Conservation (phyloP, 2,888 invertebrate species). For the Nomada lathburiana region DNA sequence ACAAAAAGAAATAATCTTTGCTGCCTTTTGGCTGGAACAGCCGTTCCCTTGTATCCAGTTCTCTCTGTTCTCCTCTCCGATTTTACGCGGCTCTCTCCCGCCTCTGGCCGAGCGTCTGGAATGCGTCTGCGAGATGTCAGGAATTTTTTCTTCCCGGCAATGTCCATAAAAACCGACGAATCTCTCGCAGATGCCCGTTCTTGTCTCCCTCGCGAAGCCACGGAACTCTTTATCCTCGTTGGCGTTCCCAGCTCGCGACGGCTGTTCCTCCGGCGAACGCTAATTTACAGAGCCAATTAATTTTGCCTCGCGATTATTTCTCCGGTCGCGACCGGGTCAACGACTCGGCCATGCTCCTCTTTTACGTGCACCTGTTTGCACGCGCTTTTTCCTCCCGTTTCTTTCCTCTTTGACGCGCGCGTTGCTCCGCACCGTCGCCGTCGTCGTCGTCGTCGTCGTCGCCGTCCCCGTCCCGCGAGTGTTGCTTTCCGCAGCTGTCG, state of each 20-base stretch:
- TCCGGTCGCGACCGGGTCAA: slow-evolving; percentile 21
- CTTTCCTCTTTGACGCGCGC: slow-evolving; percentile 11
- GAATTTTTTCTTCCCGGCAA: slow-evolving; percentile 39
- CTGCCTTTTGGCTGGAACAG: background rate
- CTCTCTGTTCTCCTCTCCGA: slow-evolving; percentile 24
- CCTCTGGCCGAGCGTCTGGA: slow-evolving; percentile 33
- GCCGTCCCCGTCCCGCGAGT: background rate
- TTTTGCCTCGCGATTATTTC: slow-evolving; percentile 34
- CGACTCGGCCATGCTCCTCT: slow-evolving; percentile 8
- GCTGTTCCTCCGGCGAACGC: background rate
- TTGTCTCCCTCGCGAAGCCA: background rate
- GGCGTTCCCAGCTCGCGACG: background rate
- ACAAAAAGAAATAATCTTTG: slow-evolving; percentile 1
- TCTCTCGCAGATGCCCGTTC: slow-evolving; percentile 40
- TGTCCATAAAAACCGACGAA: slow-evolving; percentile 48
- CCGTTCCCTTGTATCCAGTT: background rate
- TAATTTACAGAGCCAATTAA: slow-evolving; percentile 43
- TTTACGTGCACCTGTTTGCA: slow-evolving; percentile 37
- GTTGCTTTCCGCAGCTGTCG: background rate
- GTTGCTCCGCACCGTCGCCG: background rate
- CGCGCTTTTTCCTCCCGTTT: background rate
- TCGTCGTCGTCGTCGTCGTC: background rate
- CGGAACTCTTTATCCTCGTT: background rate
- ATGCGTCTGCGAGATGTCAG: slow-evolving; percentile 46
- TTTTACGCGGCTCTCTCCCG: slow-evolving; percentile 24